Base-by-base conservation (phyloP, 2,888 invertebrate species). In the Odontothrips loti region DNA sequence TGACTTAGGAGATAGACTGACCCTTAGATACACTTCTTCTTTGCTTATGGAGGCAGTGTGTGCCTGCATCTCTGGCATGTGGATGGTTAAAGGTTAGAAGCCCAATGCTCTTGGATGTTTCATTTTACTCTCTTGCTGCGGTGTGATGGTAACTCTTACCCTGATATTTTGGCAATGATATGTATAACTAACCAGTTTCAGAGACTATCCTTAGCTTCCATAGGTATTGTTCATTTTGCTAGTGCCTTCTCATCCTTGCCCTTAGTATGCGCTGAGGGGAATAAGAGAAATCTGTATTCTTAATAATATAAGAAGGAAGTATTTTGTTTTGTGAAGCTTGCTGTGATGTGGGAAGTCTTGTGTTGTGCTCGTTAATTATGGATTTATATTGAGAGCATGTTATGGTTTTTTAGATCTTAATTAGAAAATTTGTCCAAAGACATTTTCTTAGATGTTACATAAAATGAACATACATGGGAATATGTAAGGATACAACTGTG, bases 211-310 rank as follows among this genome's bases (percentile, higher is more conserved):
- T 20, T 15, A 58, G 58, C 58, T 58, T 58, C 58, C 58, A 58
- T 58, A 75, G 68, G 27, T 27, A 12, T 75, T 9, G 8, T 75
- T 75, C 23, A 17, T 17, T 58, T 9, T 80, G 27, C 23, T 20
- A 27, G 27, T 29, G 34, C 43, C 63, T 17, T 34, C 34, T 12
- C n/a, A 15, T 15, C 43, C 81, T 84, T 83, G 2, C 34, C 34
- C 2, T 43, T 43, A 68, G 34, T 43, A 6, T 23, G n/a, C 6
- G 23, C 8, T 27, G 9, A 75, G 23, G 23, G 27, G 12, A 12
- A 27, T 0, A 27, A 27, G 6, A n/a, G 1, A 27, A 1, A 27
- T 27, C 8, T 75, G 27, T 75, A 75, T 75, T 75, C 23, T 23
- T 12, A 75, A 12, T 23, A 75, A 75, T 9, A 4, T 23, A 23